phyloP scores from a whole-genome alignment of 2,113 vertebrate genomes.

The Oostethus manadensis region DNA sequence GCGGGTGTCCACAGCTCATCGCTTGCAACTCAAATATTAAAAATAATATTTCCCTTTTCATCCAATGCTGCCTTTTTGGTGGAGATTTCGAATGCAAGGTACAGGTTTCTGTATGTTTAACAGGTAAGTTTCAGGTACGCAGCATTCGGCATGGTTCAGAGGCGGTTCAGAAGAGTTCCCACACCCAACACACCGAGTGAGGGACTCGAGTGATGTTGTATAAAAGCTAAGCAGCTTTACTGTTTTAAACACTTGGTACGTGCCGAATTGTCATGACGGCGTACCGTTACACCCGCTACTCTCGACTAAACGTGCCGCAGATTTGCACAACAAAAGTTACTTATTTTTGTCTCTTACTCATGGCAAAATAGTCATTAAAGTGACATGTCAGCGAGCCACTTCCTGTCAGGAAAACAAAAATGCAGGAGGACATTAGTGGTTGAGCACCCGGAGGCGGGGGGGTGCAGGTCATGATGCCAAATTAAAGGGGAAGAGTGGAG shows the following conservation, averaged over 20 bases:
- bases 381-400: conserved; percentile 29
- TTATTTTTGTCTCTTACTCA: background rate
- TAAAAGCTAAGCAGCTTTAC: too few species aligned
- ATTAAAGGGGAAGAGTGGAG: conserved; percentile 65
- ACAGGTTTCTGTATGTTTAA: background rate
- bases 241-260: too few species aligned
- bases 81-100: background rate
- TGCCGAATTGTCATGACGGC: too few species aligned
- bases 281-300: too few species aligned
- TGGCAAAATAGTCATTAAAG: background rate
- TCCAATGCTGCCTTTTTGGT: background rate
- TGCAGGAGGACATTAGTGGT: conserved; percentile 56
- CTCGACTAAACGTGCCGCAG: background rate
- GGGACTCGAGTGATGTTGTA: too few species aligned
- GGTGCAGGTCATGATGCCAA: conserved; percentile 49
- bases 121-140: too few species aligned
- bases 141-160: too few species aligned
- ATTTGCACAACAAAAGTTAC: background rate
- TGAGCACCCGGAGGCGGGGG: conserved; percentile 24
- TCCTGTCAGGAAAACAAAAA: conserved; percentile 45
- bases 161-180: too few species aligned
- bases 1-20: background rate
- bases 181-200: too few species aligned
- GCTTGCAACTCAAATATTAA: background rate
- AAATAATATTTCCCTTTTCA: background rate